These are phyloP conservation scores for Ennomos fuscantarius DNA, from an alignment of 2,888 invertebrate species.

Conservation along the genomic window DNA sequence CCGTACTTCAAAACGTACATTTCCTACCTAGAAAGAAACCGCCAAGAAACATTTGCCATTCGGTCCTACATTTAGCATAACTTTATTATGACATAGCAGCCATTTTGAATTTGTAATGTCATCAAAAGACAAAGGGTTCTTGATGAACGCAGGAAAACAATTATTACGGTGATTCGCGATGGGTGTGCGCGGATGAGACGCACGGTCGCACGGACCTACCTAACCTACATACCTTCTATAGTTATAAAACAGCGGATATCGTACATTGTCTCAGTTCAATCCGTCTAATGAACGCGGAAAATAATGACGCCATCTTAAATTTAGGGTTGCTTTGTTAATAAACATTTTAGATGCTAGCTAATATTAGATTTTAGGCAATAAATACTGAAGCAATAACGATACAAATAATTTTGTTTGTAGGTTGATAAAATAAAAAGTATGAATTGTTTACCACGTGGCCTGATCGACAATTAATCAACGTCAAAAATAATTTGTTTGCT, in stretches of 20 bases:
- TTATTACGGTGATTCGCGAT: conserved; percentile 11
- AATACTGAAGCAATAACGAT: too few species aligned
- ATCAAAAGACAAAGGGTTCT: conserved; percentile 19
- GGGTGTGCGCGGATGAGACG: conserved; percentile 14
- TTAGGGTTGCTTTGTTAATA: conserved; percentile 50
- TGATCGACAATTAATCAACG: conserved; percentile 11
- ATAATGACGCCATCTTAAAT: conserved; percentile 57
- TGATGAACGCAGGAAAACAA: conserved; percentile 24
- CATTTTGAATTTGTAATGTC: conserved; percentile 26
- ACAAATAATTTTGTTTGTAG: too few species aligned
- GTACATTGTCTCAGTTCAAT: conserved; percentile 68
- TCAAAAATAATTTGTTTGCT: conserved; percentile 18
- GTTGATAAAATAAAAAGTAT: too few species aligned
- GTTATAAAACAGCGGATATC: conserved; percentile 48
- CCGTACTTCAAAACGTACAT: too few species aligned
- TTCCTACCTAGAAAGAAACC: too few species aligned
- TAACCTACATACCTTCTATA: neutral
- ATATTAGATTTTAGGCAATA: conserved; percentile 1
- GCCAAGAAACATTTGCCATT: neutral
- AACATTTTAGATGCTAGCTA: neutral
- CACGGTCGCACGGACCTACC: neutral
- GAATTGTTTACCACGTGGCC: too few species aligned
- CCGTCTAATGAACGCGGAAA: conserved; percentile 68
- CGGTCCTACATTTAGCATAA: conserved; percentile 12
- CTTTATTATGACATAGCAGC: conserved; percentile 13